phyloP scores from a whole-genome alignment of 1,140 invertebrate genomes.

The Drosophila triauraria region DNA sequence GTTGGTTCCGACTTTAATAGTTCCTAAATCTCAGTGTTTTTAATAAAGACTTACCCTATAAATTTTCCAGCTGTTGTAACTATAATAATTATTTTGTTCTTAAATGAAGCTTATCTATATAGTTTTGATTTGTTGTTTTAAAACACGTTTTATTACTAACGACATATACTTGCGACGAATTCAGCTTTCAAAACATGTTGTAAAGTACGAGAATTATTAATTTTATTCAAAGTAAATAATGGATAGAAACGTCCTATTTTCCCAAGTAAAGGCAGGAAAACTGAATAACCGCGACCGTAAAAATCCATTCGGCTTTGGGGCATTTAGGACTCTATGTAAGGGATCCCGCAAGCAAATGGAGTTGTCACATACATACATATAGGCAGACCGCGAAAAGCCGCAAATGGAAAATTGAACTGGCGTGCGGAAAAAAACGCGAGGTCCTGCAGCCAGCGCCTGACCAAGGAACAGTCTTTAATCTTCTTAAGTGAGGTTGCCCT shows the following conservation, averaged over 20 bases:
- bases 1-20: too few relatives aligned
- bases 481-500: slow-evolving; percentile 65
- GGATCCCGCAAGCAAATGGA: slow-evolving; percentile 29
- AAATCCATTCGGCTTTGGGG: slow-evolving; percentile 31
- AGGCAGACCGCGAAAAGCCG: slow-evolving; percentile 42
- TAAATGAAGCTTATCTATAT: too few relatives aligned
- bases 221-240: background rate
- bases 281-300: background rate
- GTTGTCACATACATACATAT: slow-evolving; percentile 24
- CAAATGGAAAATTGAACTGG: slow-evolving; percentile 45
- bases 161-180: too few relatives aligned
- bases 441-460: slow-evolving; percentile 13
- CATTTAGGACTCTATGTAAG: slow-evolving; percentile 24
- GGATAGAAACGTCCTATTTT: background rate
- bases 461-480: slow-evolving; percentile 71
- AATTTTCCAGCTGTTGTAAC: too few relatives aligned
- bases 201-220: background rate
- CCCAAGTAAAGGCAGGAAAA: background rate
- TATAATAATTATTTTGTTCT: too few relatives aligned
- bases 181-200: background rate
- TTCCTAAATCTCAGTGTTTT: too few relatives aligned
- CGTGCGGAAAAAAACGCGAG: slow-evolving; percentile 2
- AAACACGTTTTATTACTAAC: too few relatives aligned
- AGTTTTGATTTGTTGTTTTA: too few relatives aligned
- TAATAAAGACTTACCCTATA: too few relatives aligned